Base-by-base conservation (phyloP, 92 coral and sea anemone species). In the Epizoanthus illoricatus region DNA sequence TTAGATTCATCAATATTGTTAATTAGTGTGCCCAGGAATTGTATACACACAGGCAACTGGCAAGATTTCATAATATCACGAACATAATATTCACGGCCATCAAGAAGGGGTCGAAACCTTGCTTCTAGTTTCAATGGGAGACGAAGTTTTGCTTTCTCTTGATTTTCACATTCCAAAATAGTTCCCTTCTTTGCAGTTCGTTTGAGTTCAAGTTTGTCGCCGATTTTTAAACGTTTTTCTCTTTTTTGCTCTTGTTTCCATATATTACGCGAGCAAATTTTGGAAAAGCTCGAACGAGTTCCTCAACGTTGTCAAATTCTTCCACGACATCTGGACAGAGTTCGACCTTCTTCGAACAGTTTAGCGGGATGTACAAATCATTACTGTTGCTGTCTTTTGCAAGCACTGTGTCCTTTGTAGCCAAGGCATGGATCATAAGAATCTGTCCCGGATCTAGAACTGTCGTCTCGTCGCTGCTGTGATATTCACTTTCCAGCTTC, bases 271-370 rank as follows among this genome's bases (percentile, higher is more conserved):
- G 60, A 49, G 76, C 76, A 17, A 71, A 71, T 19, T 71, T 47
- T n/a, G 76, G 76, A 47, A 40, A 71, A 43, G 76, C 76, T 71
- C 42, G 76, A 10, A 36, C 76, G 16, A 71, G 76, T 8, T 71
- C 76, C 18, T 41, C 54, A 71, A 71, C 76, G 52, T 19, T 71
- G 18, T n/a, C 52, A 4, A 39, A 43, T 20, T 71, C 76, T 71
- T 19, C n/a, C 7, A 5, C 58, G 3, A 24, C 39, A 12, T 47
- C 13, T 6, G 16, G 10, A 20, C 76, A 71, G 39, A 71, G 75
- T 57, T 71, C 60, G 4, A 71, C 58, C 59, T 43, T 71, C 60
- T 20, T 71, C 36, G 59, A 4, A 7, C 76, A 71, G 39, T 71
- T 71, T 6, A 71, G 42, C 47, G 76, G 61, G n/a, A 71, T 71